A percentile compares a stretch with the other conserved stretches of the same genome.
phyloP scores from a whole-genome alignment of 1,140 invertebrate species.

The Aphaenogaster ashmeadi region DNA sequence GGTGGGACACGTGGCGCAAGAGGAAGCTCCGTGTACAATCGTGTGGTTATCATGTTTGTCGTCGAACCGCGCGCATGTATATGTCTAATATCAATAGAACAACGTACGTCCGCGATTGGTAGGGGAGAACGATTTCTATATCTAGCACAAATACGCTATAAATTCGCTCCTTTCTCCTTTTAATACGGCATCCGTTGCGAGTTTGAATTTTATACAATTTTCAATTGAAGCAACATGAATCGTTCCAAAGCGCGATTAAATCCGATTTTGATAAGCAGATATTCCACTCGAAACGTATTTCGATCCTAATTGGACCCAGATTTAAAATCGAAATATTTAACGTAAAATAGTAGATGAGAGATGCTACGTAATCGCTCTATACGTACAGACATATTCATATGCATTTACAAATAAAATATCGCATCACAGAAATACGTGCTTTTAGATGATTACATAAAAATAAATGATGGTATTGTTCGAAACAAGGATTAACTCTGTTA shows the following conservation, averaged over 20 bases:
- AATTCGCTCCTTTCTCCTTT: conserved; percentile 4
- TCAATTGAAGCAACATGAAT: conserved; percentile 21
- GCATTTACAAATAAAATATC: background rate
- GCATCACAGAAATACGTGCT: background rate
- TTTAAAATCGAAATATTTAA: conserved; percentile 51
- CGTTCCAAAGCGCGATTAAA: conserved; percentile 36
- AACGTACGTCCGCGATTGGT: background rate
- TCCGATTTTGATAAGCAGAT: conserved; percentile 56
- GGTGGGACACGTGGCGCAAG: conserved; percentile 17
- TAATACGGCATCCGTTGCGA: background rate
- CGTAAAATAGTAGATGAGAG: background rate
- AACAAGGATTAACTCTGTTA: background rate
- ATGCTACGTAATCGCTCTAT: background rate
- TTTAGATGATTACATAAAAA: conserved; percentile 5
- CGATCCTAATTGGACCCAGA: conserved; percentile 17
- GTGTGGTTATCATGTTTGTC: conserved; percentile 41
- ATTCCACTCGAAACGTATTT: conserved; percentile 19
- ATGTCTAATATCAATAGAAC: conserved; percentile 7
- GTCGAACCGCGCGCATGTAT: background rate
- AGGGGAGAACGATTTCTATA: conserved; percentile 15
- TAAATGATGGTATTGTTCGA: background rate
- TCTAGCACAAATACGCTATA: background rate
- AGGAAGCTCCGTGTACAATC: conserved; percentile 24
- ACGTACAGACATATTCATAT: background rate
- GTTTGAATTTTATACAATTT: conserved; percentile 42